Conservation (phyloP, 2,797 vertebrate species). For the Amphiprion clarkii region DNA sequence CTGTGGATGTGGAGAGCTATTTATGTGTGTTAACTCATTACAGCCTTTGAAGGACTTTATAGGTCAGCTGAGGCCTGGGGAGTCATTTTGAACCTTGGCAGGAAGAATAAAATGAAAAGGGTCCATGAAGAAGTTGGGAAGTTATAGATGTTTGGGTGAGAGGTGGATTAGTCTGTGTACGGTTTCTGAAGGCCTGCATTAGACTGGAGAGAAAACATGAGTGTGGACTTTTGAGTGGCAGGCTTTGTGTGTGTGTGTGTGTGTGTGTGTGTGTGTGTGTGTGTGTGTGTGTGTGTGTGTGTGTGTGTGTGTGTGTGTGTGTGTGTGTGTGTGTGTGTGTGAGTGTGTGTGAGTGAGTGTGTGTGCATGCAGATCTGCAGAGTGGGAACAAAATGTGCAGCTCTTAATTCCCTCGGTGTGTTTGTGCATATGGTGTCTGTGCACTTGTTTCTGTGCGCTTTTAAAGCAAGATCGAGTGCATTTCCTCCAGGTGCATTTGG, state of each 20-base stretch:
- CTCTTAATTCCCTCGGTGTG: conserved; percentile 23
- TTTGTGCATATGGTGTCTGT: conserved; percentile 2
- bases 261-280: conserved; percentile 5
- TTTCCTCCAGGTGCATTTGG: conserved; percentile 49
- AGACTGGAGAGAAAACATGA: conserved; percentile 35
- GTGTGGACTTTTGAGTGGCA: not conserved
- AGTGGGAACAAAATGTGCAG: conserved; percentile 63
- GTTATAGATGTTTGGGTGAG: conserved; percentile 1
- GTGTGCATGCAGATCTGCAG: conserved; percentile 8
- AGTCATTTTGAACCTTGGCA: conserved; percentile 38
- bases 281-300: conserved; percentile 4
- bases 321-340: not conserved
- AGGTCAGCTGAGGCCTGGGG: conserved; percentile 43
- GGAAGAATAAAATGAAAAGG: not conserved
- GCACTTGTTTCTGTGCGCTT: not conserved
- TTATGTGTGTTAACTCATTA: conserved; percentile 20
- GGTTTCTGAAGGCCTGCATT: conserved; percentile 20
- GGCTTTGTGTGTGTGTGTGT: conserved; percentile 6
- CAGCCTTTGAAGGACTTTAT: conserved; percentile 30
- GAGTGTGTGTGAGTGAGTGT: conserved; percentile 2
- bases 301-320: conserved; percentile 1
- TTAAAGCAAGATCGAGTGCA: conserved; percentile 22
- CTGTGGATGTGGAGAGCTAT: not conserved
- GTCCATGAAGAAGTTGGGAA: conserved; percentile 30
- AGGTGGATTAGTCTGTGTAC: conserved; percentile 29